Base-by-base conservation (phyloP, 2,113 vertebrate genomes). In the Lagopus leucura region DNA sequence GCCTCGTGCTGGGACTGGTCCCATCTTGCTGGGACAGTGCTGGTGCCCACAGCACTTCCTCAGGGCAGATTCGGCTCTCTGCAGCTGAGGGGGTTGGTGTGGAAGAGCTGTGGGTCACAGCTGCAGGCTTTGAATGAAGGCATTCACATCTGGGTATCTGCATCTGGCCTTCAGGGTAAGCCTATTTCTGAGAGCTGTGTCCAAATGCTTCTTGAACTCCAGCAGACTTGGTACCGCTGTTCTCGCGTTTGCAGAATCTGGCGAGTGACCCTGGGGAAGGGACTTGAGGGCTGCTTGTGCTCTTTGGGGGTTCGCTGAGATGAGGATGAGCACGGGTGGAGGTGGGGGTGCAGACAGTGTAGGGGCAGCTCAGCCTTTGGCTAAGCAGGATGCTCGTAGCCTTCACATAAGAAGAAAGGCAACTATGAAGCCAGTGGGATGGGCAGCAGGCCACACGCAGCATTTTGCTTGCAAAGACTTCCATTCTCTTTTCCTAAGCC, bases 401-500 rank as follows among this genome's bases (percentile, higher is more conserved):
- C 72, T 92, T 40, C 50, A 45, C 34, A 11, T 27, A 4, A 7
- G 28, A 84, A 70, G 67, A 60, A 2, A 67, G n/a, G 60, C 57
- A 82, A 47, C 48, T 45, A 1, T 9, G 67, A 92, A 89, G 75
- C 60, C 87, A 43, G 5, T 36, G 72, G 18, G 76, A 57, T 91
- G 86, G 64, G 36, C 72, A 87, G 64, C 50, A 74, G 42, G 34
- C 71, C 11, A 3, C 67, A 57, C n/a, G 34, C 8, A 0, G 13
- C 9, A 30, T 54, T 20, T 65, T 65, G 20, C 2, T 43, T 81
- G 30, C 61, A 86, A 75, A 92, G 38, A 52, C 40, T 88, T 94
- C 91, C 45, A 73, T 65, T 52, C 32, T 4, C 24, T 4, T 86
- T 93, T 89, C 52, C 52, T 86, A 80, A 95, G 61, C 60, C 73